These are phyloP conservation scores for Xestia c-nigrum DNA, from an alignment of 2,888 invertebrate genomes.

Conservation along the genomic window DNA sequence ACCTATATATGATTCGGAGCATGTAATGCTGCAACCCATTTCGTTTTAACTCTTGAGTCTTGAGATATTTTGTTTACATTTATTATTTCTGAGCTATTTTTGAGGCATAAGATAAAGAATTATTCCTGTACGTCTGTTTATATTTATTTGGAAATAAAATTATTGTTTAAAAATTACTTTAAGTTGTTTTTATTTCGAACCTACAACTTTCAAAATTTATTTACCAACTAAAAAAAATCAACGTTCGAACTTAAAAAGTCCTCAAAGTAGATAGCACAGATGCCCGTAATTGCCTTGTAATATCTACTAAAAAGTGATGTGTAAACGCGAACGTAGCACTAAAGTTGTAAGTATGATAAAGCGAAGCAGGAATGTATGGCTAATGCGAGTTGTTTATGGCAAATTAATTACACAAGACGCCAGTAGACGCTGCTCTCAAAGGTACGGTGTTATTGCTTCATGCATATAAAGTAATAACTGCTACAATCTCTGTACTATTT, in stretches of 20 bases:
- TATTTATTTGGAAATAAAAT: slow-evolving; percentile 67
- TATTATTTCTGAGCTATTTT: slow-evolving; percentile 40
- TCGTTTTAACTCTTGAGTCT: slow-evolving; percentile 15
- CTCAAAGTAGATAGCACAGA: not conserved
- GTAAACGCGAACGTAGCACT: slow-evolving; percentile 37
- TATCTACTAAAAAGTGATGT: slow-evolving; percentile 43
- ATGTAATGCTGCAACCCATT: slow-evolving; percentile 43
- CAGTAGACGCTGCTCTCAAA: slow-evolving; percentile 70
- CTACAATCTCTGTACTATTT: slow-evolving; percentile 75
- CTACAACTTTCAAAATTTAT: not conserved
- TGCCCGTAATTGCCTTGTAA: slow-evolving; percentile 12
- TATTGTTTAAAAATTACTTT: slow-evolving; percentile 32
- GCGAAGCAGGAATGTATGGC: slow-evolving; percentile 65
- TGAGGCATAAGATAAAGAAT: slow-evolving; percentile 37
- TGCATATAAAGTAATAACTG: slow-evolving; percentile 85
- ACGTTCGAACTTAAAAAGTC: not conserved
- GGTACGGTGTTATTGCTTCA: slow-evolving; percentile 81
- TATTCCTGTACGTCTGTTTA: slow-evolving; percentile 57
- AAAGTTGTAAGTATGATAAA: slow-evolving; percentile 60
- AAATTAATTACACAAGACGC: slow-evolving; percentile 82
- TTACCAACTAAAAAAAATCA: not conserved
- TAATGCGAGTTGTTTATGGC: slow-evolving; percentile 78
- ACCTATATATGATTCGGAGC: slow-evolving; percentile 23
- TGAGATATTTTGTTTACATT: slow-evolving; percentile 39
- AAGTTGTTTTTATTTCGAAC: not conserved